These are phyloP conservation scores for Stenolophus ochropezus DNA, from an alignment of 2,888 invertebrate species.

Conservation along the genomic window DNA sequence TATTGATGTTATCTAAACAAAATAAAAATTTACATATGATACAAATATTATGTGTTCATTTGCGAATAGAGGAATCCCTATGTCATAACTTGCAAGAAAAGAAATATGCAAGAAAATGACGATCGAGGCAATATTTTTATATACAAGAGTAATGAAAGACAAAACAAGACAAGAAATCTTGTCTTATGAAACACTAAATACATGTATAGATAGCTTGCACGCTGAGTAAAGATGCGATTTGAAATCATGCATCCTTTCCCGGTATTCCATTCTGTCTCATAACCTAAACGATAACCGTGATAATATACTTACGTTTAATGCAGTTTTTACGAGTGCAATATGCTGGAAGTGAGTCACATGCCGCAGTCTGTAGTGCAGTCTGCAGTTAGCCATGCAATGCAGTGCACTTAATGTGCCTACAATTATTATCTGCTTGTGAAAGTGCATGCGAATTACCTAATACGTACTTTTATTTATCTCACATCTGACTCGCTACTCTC, in stretches of 20 bases:
- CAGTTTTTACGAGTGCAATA: constrained; percentile 10
- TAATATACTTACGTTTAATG: neutral
- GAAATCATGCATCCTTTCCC: neutral
- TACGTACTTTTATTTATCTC: constrained; percentile 29
- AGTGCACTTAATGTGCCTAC: neutral
- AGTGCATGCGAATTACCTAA: constrained; percentile 42
- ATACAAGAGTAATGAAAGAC: no score
- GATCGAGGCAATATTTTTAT: no score
- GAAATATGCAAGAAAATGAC: no score
- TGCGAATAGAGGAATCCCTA: no score
- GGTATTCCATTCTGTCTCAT: neutral
- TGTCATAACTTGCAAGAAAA: no score
- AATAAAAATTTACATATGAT: no score
- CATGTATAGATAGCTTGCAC: no score
- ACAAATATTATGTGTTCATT: neutral
- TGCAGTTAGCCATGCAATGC: neutral
- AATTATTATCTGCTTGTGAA: constrained; percentile 22
- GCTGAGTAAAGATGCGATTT: neutral
- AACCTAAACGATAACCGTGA: neutral
- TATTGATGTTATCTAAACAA: no score
- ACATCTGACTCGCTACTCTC: neutral
- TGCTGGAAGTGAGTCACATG: neutral
- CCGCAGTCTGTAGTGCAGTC: neutral
- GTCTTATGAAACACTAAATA: no score
- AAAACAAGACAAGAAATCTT: no score